Base-by-base conservation (phyloP, 2,888 invertebrate genomes). In the Caenorhabditis uteleia region DNA sequence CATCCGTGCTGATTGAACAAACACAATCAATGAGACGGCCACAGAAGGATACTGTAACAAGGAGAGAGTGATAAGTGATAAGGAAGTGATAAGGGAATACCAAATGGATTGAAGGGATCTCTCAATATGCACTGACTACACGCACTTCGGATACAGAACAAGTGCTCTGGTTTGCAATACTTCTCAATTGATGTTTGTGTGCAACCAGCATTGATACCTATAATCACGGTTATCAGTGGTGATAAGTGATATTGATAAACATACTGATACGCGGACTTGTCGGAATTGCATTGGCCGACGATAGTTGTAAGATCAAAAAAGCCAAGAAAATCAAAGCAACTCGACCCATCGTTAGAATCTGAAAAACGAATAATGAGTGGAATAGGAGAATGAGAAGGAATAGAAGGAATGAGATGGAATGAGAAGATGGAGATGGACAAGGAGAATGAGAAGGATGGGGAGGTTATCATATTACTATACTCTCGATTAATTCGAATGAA, bases 111-210 rank as follows among this genome's bases (percentile, higher is more conserved):
- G 55, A 55, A 65, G 2, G 59, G 65, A 25, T 65, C 55, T 16
- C 59, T 45, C 5, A 65, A 39, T 36, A 65, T 59, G 55, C 65
- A 65, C 33, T 65, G 65, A 16, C 59, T 55, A 48, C 65, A 65
- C 12, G 65, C 65, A 20, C 59, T 55, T 23, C 54, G 18, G 21
- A 64, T 39, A 14, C 64, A 64, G 44, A 33, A 55, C 44, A 54
- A 31, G n/a, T 58, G 45, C 7, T 48, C 64, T 2, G 57, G 50
- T 20, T 47, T 45, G 46, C 64, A 64, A 58, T 54, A 58, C 33
- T 48, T 10, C 18, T 50, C 49, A 42, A 64, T 56, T 1, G 58
- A 53, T 3, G 27, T 36, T 8, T 39, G 36, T 14, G 53, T 54
- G 49, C 64, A 64, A 23, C 51, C 50, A 1, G 46, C 40, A 40